Evolutionary conservation across 2,797 vertebrate species (phyloP).

Genomic region (Molothrus aeneus): DNA sequence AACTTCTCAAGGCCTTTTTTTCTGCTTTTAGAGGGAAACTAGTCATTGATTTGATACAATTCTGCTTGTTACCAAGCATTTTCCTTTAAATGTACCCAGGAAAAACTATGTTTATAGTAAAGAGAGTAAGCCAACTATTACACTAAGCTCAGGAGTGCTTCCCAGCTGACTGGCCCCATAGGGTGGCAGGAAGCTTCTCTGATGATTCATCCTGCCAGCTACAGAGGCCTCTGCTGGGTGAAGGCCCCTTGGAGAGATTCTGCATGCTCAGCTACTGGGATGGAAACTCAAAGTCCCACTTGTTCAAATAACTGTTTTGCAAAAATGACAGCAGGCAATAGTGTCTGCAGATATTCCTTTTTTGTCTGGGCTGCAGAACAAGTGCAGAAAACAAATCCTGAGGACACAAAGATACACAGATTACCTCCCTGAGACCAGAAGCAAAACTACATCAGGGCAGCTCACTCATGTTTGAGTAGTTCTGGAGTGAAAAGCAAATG

Average conservation of each 20-base stretch:
- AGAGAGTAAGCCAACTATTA: neutral
- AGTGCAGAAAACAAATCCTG: neutral
- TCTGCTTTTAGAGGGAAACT: neutral
- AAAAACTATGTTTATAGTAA: neutral
- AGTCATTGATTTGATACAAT: neutral
- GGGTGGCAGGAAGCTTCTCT: neutral
- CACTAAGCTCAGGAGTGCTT: neutral
- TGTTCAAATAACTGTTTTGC: neutral
- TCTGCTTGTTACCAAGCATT: neutral
- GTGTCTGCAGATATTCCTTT: neutral
- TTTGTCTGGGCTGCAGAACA: neutral
- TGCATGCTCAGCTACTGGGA: neutral
- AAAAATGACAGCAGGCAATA: neutral
- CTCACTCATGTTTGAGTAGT: neutral
- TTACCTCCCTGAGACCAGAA: neutral
- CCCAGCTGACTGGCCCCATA: neutral
- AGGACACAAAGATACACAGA: neutral
- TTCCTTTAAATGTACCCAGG: neutral
- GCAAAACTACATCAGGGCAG: neutral
- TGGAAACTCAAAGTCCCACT: neutral
- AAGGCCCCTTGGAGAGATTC: neutral
- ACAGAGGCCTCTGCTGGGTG: neutral
- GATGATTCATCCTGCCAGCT: neutral
- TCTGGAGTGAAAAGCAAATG: neutral
- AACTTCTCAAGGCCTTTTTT: neutral